Conservation (phyloP, 2,797 vertebrate genomes). For the Hypotaenidia philippensis region DNA sequence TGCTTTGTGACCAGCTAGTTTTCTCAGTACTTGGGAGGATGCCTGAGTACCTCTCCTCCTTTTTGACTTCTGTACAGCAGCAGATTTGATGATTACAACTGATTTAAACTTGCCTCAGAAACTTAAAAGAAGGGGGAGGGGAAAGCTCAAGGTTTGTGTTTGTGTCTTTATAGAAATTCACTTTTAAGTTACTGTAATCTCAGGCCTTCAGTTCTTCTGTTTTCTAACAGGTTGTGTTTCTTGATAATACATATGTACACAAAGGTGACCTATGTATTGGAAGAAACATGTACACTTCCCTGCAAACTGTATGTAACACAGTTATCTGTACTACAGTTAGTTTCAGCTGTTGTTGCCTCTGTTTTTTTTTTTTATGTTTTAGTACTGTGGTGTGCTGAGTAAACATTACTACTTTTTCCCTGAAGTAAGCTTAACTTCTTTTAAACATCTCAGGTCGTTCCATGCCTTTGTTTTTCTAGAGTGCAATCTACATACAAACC, state of each 20-base stretch:
- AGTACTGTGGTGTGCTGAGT: neutral
- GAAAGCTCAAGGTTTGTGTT: neutral
- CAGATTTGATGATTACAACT: neutral
- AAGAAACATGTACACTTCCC: neutral
- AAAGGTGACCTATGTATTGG: neutral
- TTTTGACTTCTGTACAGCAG: neutral
- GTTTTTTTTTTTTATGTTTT: too few species aligned
- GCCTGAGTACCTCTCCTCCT: neutral
- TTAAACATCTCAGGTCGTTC: neutral
- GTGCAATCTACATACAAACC: neutral
- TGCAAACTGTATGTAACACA: fast-evolving
- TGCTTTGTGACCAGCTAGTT: neutral
- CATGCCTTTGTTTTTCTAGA: neutral
- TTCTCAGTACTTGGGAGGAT: neutral
- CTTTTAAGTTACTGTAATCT: neutral
- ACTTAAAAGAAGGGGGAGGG: neutral
- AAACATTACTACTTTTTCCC: neutral
- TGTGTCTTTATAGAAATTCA: neutral
- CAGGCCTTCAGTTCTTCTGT: neutral
- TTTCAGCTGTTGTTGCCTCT: neutral
- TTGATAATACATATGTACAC: neutral
- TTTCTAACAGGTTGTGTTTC: neutral
- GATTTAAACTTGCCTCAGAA: neutral
- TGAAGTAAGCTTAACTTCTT: neutral
- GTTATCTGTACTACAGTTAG: neutral